A percentile compares a stretch with the other conserved stretches of the same genome.
These are phyloP conservation scores for Melanchra persicariae DNA, from an alignment of 2,888 invertebrate genomes.

Conservation along the genomic window DNA sequence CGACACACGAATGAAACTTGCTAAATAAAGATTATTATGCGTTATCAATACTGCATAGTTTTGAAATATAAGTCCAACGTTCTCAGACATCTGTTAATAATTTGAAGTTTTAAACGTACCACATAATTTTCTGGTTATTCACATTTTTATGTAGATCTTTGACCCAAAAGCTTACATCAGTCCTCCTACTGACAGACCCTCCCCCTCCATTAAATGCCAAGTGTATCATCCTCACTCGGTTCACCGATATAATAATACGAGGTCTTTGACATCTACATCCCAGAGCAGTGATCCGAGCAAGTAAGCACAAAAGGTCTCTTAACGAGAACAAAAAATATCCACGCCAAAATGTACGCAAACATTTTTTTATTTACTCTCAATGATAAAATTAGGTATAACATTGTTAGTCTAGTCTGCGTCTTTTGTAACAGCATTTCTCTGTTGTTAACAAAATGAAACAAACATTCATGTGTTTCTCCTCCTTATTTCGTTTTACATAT, in stretches of 20 bases:
- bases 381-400: slow-evolving; percentile 38
- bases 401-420: slow-evolving; percentile 17
- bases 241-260: neutral
- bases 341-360: slow-evolving; percentile 9
- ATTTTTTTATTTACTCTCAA: slow-evolving; percentile 18
- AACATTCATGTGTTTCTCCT: slow-evolving; percentile 13
- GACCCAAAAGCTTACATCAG: neutral
- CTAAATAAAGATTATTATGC: too few relatives aligned
- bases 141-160: neutral
- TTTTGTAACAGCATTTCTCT: slow-evolving; percentile 26
- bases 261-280: slow-evolving; percentile 16
- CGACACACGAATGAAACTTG: too few relatives aligned
- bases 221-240: neutral
- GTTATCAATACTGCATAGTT: too few relatives aligned
- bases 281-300: slow-evolving; percentile 2
- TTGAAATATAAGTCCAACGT: too few relatives aligned
- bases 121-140: neutral
- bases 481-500: slow-evolving; percentile 47
- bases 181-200: neutral
- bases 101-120: too few relatives aligned
- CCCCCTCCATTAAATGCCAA: neutral
- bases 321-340: slow-evolving; percentile 25
- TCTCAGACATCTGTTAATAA: too few relatives aligned
- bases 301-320: slow-evolving; percentile 1
- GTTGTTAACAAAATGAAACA: slow-evolving; percentile 31